A percentile compares a stretch with the other conserved stretches of the same genome.
Conservation (phyloP, 2,113 vertebrate species). For the Pyxicephalus adspersus region DNA sequence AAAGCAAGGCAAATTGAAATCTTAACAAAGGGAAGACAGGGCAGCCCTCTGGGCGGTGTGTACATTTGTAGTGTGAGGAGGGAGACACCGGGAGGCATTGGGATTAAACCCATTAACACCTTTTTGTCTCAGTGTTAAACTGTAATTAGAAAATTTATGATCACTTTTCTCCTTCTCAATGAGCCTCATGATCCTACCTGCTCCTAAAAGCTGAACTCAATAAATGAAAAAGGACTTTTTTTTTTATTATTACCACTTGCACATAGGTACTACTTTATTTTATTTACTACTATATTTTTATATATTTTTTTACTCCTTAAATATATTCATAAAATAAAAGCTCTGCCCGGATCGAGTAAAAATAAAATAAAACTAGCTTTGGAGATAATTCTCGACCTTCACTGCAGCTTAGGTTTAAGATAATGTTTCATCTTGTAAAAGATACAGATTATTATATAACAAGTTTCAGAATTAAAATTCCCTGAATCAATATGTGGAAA, state of each 20-base stretch:
- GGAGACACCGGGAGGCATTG: slow-evolving; percentile 69
- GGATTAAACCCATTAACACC: slow-evolving; percentile 74
- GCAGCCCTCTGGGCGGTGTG: slow-evolving; percentile 75
- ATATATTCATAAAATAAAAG: no score
- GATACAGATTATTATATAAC: slow-evolving; percentile 85
- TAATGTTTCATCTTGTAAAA: slow-evolving; percentile 79
- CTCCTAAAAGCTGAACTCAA: neutral
- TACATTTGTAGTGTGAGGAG: slow-evolving; percentile 76
- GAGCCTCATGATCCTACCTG: slow-evolving; percentile 38
- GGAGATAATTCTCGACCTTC: slow-evolving; percentile 63
- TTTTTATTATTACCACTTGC: no score
- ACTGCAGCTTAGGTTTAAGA: slow-evolving; percentile 67
- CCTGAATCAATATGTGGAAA: slow-evolving; percentile 88
- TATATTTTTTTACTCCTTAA: no score
- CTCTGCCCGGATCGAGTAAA: no score
- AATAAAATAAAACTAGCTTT: neutral
- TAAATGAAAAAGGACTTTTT: no score
- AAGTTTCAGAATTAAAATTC: slow-evolving; percentile 88
- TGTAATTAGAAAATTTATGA: slow-evolving; percentile 77
- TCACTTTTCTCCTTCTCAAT: slow-evolving; percentile 67
- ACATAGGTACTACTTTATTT: no score
- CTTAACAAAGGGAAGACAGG: slow-evolving; percentile 72
- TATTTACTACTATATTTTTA: no score
- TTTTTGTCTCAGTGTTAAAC: slow-evolving; percentile 74
- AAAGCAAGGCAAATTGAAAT: slow-evolving; percentile 74